Evolutionary conservation across 2,888 invertebrate genomes (phyloP).

Genomic region (Ferdinandea cuprea): DNA sequence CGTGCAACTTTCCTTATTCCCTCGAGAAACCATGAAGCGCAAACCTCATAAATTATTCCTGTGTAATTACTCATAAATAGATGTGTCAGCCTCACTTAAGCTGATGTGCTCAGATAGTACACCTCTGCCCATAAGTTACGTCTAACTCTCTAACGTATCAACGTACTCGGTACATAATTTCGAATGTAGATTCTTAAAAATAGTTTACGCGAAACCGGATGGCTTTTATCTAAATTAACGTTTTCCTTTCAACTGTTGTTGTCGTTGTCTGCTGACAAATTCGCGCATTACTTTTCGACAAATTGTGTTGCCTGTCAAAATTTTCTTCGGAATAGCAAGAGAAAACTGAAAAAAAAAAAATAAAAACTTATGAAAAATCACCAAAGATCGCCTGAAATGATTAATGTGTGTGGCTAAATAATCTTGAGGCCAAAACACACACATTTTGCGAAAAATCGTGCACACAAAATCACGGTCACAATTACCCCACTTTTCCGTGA

Average conservation of each 20-base stretch:
- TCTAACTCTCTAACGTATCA: not conserved
- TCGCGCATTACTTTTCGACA: not conserved
- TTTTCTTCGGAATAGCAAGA: not conserved
- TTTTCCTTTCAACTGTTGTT: slow-evolving; percentile 58
- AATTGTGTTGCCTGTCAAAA: slow-evolving; percentile 24
- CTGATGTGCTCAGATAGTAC: slow-evolving; percentile 44
- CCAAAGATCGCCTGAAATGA: slow-evolving; percentile 40
- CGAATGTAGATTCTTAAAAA: slow-evolving; percentile 50
- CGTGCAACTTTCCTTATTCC: slow-evolving; percentile 28
- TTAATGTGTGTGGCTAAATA: slow-evolving; percentile 36
- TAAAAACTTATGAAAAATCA: slow-evolving; percentile 28
- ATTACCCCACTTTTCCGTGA: slow-evolving; percentile 69
- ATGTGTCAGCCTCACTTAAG: slow-evolving; percentile 71
- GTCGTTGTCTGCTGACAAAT: not conserved
- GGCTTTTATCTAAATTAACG: slow-evolving; percentile 65
- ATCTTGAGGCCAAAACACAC: slow-evolving; percentile 25
- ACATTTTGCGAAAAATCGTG: slow-evolving; percentile 41
- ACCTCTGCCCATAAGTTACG: slow-evolving; percentile 43
- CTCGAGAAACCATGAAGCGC: slow-evolving; percentile 4
- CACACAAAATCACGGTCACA: slow-evolving; percentile 63
- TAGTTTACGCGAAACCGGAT: slow-evolving; percentile 48
- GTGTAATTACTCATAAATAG: slow-evolving; percentile 71
- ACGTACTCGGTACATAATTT: slow-evolving; percentile 16
- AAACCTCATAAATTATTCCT: slow-evolving; percentile 63
- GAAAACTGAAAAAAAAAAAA: too few species aligned